A percentile compares a stretch with the other conserved stretches of the same genome.
Conservation (phyloP, 2,888 invertebrate genomes). For the Apodemia hepburni region DNA sequence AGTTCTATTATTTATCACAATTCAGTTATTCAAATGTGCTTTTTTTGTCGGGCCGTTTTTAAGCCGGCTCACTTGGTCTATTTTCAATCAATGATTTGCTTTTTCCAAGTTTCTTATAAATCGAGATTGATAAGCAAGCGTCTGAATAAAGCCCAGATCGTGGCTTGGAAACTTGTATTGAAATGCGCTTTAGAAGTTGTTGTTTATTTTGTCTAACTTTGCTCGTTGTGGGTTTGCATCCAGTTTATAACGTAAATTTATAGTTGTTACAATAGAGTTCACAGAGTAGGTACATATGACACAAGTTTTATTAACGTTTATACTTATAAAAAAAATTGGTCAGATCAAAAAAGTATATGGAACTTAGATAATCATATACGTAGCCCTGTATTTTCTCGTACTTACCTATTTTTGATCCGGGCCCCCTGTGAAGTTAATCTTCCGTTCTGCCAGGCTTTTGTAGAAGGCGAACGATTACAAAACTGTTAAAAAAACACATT, state of each 20-base stretch:
- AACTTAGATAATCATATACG: no score
- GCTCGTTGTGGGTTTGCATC: background rate
- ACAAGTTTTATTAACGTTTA: background rate
- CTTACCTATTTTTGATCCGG: no score
- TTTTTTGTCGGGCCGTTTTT: background rate
- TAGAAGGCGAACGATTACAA: no score
- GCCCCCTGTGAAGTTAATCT: no score
- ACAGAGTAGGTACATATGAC: background rate
- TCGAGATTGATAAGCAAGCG: slow-evolving; percentile 8
- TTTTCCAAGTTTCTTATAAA: background rate
- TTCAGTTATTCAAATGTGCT: background rate
- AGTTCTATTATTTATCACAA: background rate
- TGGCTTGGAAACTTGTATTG: slow-evolving; percentile 12
- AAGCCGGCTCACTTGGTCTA: background rate
- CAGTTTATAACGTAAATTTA: slow-evolving; percentile 9
- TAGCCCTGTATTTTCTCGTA: no score
- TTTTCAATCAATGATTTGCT: background rate
- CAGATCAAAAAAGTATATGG: no score
- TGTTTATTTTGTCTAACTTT: slow-evolving; percentile 13
- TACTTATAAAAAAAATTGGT: background rate
- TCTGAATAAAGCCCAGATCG: slow-evolving; percentile 6
- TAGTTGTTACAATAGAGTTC: background rate
- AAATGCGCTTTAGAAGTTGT: slow-evolving; percentile 12
- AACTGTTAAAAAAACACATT: no score
- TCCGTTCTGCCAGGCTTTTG: no score